These are phyloP conservation scores for Tenthredo mesomela DNA, from an alignment of 2,888 invertebrate genomes.

Conservation along the genomic window DNA sequence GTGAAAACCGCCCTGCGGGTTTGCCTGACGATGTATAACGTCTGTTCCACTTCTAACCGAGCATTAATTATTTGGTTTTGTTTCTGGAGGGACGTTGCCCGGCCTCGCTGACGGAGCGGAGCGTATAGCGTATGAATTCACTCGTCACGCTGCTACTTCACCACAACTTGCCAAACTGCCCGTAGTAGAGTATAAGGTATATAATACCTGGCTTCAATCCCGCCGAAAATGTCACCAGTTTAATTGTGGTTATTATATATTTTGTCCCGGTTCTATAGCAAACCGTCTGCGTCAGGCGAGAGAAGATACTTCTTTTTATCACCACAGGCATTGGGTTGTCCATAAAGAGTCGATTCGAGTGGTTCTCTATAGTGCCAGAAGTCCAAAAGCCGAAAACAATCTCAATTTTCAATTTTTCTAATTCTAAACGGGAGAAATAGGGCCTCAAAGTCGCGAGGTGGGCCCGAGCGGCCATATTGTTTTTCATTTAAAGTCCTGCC, in stretches of 20 bases:
- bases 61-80: conserved; percentile 50
- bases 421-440: background rate
- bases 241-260: conserved; percentile 1
- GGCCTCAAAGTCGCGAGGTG: conserved; percentile 15
- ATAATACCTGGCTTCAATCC: background rate
- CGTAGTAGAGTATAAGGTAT: background rate
- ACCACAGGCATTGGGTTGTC: background rate
- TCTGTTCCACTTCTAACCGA: conserved; percentile 43
- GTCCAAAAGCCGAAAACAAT: background rate
- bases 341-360: background rate
- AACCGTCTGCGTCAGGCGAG: background rate
- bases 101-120: background rate
- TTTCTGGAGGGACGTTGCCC: conserved; percentile 39
- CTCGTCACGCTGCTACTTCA: background rate
- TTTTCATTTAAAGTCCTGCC: background rate
- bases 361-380: background rate
- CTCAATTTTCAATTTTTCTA: background rate
- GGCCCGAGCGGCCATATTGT: background rate
- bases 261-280: background rate
- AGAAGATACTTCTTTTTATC: background rate
- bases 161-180: conserved; percentile 26
- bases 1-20: conserved; percentile 12
- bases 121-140: background rate
- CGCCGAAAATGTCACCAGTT: background rate
- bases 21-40: conserved; percentile 14